Percentiles rank a stretch among this genome's conserved stretches.
These are phyloP conservation scores for Xenopus borealis DNA, from an alignment of 2,113 vertebrate genomes.

Conservation along the genomic window DNA sequence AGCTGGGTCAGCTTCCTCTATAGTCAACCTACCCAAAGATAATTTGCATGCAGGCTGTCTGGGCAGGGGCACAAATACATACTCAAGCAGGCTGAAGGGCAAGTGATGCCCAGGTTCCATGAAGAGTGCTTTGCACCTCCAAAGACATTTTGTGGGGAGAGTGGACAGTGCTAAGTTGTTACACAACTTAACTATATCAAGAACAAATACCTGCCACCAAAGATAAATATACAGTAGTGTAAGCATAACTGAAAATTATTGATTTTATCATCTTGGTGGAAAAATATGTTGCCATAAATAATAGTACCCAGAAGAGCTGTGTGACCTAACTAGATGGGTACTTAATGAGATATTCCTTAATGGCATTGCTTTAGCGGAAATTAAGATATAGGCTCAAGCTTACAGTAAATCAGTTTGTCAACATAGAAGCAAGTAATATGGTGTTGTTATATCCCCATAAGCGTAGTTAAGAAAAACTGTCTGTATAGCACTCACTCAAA, in stretches of 20 bases:
- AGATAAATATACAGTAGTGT: too few species aligned
- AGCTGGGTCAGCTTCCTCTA: too few species aligned
- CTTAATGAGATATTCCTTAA: slow-evolving; percentile 32
- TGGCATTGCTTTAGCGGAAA: slow-evolving; percentile 15
- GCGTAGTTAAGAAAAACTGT: slow-evolving; percentile 9
- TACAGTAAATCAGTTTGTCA: slow-evolving; percentile 15
- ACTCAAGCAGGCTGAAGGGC: too few species aligned
- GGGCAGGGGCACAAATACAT: too few species aligned
- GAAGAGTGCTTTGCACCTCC: too few species aligned
- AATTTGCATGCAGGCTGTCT: too few species aligned
- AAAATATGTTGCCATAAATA: not conserved
- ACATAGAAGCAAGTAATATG: slow-evolving; percentile 32
- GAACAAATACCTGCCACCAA: too few species aligned
- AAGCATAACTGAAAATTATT: not conserved
- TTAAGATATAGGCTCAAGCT: slow-evolving; percentile 4
- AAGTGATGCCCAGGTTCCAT: too few species aligned
- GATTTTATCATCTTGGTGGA: slow-evolving; percentile 16
- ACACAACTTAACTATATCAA: too few species aligned
- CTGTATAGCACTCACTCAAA: slow-evolving; percentile 5
- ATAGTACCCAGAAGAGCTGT: slow-evolving; percentile 8
- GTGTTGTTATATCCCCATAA: not conserved
- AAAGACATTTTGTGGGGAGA: too few species aligned
- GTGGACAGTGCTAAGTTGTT: too few species aligned
- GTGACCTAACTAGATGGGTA: slow-evolving; percentile 9
- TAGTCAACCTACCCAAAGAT: too few species aligned